These are phyloP conservation scores for Paramormyrops kingsleyae DNA, from an alignment of 2,113 vertebrate genomes.

Conservation along the genomic window DNA sequence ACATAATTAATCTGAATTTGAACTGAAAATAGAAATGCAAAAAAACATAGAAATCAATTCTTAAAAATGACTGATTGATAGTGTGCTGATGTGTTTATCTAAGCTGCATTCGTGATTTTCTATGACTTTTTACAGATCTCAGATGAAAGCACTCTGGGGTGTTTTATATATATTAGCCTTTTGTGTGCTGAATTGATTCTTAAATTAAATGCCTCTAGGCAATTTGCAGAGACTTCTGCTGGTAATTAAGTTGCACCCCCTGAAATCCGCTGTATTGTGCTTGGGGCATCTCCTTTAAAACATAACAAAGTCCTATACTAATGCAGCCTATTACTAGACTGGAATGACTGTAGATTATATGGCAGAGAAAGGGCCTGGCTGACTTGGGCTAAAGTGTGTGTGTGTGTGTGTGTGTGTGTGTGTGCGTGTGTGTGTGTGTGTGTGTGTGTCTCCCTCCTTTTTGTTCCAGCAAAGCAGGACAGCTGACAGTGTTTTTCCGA, in stretches of 20 bases:
- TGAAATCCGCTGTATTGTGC: conserved; percentile 31
- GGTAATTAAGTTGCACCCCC: conserved; percentile 55
- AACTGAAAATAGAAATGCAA: not conserved
- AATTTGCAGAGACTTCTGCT: conserved; percentile 50
- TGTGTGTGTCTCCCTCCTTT: not conserved
- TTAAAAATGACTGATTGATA: not conserved
- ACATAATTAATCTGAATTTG: not conserved
- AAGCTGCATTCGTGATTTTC: conserved; percentile 10
- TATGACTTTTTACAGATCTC: conserved; percentile 19
- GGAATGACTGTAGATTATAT: not conserved
- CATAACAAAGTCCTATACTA: not conserved
- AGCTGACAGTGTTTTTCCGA: not conserved
- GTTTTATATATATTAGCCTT: conserved; percentile 57
- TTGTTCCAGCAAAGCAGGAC: not conserved
- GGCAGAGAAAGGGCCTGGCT: not conserved
- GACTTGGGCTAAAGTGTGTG: not conserved
- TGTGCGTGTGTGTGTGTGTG: too few relatives aligned
- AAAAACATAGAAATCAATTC: not conserved
- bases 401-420: not conserved
- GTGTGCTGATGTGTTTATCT: not conserved
- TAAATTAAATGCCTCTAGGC: conserved; percentile 58
- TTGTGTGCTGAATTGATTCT: conserved; percentile 60
- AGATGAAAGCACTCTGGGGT: conserved; percentile 37
- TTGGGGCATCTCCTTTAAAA: not conserved
- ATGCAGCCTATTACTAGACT: not conserved